A percentile compares a stretch with the other conserved stretches of the same genome.
Evolutionary conservation across 1,140 invertebrate genomes (phyloP).

Genomic region (Drosophila asahinai): DNA sequence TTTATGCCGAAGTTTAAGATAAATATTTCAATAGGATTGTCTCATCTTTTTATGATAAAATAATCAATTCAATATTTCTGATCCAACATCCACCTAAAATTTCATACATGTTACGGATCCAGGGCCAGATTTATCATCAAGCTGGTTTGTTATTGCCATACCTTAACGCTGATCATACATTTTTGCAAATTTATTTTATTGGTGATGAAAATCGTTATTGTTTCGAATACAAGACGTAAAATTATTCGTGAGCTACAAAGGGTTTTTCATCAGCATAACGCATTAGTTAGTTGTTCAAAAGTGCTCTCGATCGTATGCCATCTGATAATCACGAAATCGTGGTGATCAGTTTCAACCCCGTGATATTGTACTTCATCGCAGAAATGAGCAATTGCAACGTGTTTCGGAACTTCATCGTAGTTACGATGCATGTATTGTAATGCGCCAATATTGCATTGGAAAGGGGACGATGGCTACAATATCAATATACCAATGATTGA

Average conservation of each 20-base stretch:
- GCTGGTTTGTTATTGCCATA: neutral
- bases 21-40: neutral
- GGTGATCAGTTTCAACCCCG: neutral
- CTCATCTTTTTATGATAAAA: neutral
- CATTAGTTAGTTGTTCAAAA: neutral
- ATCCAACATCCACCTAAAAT: neutral
- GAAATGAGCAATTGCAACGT: too few relatives aligned
- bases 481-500: too few relatives aligned
- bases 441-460: neutral
- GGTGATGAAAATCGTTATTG: too few relatives aligned
- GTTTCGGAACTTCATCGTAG: too few relatives aligned
- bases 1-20: neutral
- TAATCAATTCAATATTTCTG: neutral
- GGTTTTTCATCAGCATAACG: neutral
- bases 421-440: too few relatives aligned
- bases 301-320: too few relatives aligned
- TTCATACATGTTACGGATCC: constrained; percentile 1
- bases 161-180: neutral
- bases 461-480: too few relatives aligned
- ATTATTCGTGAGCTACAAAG: neutral
- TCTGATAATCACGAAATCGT: neutral
- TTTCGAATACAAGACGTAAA: neutral
- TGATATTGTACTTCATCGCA: too few relatives aligned
- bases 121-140: neutral
- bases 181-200: neutral